Evolutionary conservation across 2,113 vertebrate species (phyloP).

Genomic region (Gila orcuttii): DNA sequence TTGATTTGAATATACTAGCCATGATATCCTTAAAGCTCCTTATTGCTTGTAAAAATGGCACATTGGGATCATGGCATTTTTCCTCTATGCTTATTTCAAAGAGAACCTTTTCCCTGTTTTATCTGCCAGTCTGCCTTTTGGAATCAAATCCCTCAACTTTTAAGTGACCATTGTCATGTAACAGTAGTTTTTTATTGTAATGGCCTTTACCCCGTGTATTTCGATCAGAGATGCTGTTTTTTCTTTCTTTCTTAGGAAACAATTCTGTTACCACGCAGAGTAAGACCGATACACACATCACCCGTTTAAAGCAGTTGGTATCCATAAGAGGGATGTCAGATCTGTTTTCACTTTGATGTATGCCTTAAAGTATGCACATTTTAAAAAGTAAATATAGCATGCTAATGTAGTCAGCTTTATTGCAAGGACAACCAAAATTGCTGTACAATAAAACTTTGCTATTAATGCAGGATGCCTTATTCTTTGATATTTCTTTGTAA

Average conservation of each 20-base stretch:
- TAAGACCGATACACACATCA: neutral
- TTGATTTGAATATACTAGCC: neutral
- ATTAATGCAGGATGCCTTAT: conserved; percentile 75
- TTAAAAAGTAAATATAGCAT: neutral
- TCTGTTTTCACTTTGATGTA: conserved; percentile 21
- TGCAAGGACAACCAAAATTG: conserved; percentile 58
- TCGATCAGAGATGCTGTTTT: neutral
- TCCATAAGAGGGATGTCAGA: neutral
- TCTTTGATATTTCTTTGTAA: conserved; percentile 73
- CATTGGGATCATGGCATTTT: neutral
- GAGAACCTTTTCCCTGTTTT: neutral
- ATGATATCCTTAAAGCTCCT: neutral
- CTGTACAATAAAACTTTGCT: conserved; percentile 45
- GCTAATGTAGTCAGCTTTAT: conserved; percentile 50
- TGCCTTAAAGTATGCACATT: conserved; percentile 27
- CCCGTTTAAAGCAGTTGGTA: neutral
- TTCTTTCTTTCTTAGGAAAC: neutral
- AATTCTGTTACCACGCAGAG: conserved; percentile 1
- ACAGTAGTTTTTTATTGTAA: neutral
- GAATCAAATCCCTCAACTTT: neutral
- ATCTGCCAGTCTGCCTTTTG: neutral
- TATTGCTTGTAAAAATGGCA: neutral
- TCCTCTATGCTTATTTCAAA: neutral
- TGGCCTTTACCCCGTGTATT: neutral
- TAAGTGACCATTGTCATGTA: neutral